These are phyloP conservation scores for Sturnira hondurensis DNA, from an alignment of 2,113 vertebrate genomes.

Conservation along the genomic window DNA sequence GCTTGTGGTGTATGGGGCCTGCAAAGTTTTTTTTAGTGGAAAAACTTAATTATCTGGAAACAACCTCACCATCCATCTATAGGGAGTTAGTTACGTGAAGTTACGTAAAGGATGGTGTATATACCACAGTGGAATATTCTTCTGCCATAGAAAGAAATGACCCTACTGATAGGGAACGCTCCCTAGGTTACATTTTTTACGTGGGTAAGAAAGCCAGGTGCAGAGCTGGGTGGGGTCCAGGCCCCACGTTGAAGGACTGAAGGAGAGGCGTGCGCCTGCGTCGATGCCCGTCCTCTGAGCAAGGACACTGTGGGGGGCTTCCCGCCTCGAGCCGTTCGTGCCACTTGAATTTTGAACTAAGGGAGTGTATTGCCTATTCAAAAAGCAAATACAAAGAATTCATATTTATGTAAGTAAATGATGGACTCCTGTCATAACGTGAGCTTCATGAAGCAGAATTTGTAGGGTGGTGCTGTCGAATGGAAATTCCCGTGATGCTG, in stretches of 20 bases:
- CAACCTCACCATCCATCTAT: background rate
- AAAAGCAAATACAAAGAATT: background rate
- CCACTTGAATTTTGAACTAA: background rate
- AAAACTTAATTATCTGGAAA: background rate
- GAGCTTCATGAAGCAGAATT: background rate
- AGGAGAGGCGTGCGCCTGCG: background rate
- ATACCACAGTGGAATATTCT: background rate
- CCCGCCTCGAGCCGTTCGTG: background rate
- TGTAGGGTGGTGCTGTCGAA: background rate
- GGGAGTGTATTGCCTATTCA: background rate
- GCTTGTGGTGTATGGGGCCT: background rate
- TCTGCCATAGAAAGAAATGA: background rate
- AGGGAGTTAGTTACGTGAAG: background rate
- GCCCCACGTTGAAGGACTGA: background rate
- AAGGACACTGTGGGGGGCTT: background rate
- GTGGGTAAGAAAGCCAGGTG: background rate
- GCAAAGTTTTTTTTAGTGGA: background rate
- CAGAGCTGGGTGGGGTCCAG: background rate
- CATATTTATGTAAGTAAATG: background rate
- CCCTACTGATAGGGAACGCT: background rate
- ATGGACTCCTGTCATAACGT: background rate
- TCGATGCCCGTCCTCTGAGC: background rate
- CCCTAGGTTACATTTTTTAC: background rate
- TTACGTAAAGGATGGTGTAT: background rate
- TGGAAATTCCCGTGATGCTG: background rate